Base-by-base conservation (phyloP, 2,113 vertebrate species). In the Rattus rattus region DNA sequence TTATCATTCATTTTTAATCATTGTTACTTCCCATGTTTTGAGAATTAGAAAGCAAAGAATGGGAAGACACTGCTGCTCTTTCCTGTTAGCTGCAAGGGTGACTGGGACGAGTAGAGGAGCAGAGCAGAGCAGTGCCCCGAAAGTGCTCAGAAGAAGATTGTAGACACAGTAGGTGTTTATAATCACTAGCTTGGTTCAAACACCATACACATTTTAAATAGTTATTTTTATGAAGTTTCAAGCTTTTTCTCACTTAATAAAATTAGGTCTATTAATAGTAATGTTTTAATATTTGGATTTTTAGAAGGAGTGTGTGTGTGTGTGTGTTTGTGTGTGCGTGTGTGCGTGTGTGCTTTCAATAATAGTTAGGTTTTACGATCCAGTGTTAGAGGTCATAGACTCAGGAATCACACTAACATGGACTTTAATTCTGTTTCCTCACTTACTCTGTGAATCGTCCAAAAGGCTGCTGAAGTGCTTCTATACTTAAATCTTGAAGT, bases 121-220 rank as follows among this genome's bases (percentile, higher is more conserved):
- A 63, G 49, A 52, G 80, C 49, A 89, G 76, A 84, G 49, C 10
- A 92, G 54, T 54, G 56, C 67, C 56, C 73, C 54, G 56, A n/a
- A 47, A 89, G n/a, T 95, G 63, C 83, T 81, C 36, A 26, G 2
- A 5, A 36, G 77, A 80, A 8, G 33, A 11, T 11, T 56, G 33
- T 7, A 24, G 52, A 20, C 77, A 24, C 88, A 54, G 69, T 70
- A 93, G 39, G 54, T 83, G 28, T 59, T 94, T 93, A 81, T 52
- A 88, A 89, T 92, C 59, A 95, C n/a, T 72, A 61, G 17, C 59
- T 90, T 88, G 75, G 92, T 88, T 94, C 12, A 88, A 84, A 90
- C 88, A 88, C 61, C 13, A 49, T 67, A 63, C 47, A 11, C 0
- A 39, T 36, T 33, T 80, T 20, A 69, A 69, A 14, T 81, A 14